phyloP scores from a whole-genome alignment of 2,113 vertebrate genomes.

The Columba janthina region DNA sequence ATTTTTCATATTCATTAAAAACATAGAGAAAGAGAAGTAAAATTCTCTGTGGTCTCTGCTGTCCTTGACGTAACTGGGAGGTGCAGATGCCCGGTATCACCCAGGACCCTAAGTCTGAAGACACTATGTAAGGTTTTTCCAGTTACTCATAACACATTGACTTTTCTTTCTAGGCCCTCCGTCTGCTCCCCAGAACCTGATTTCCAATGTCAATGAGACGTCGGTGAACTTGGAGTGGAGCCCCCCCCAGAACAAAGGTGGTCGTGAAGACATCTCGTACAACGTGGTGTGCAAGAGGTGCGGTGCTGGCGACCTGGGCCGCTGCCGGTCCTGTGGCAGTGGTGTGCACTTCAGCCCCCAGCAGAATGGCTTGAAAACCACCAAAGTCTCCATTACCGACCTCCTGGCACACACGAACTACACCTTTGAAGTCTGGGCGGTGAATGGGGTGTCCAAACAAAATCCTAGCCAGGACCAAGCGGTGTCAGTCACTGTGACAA shows the following conservation, averaged over 20 bases:
- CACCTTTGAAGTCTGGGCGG: constrained; percentile 96
- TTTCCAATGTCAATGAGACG: constrained; percentile 98
- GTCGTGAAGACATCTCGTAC: constrained; percentile 92
- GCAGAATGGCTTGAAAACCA: constrained; percentile 87
- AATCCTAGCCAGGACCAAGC: constrained; percentile 91
- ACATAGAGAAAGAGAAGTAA: neutral
- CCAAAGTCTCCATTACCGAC: constrained; percentile 93
- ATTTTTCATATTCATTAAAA: neutral
- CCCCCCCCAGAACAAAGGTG: constrained; percentile 86
- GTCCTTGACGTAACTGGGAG: neutral
- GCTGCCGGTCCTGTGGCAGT: constrained; percentile 90
- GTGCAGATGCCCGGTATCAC: accelerated
- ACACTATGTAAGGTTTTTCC: neutral
- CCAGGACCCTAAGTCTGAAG: neutral
- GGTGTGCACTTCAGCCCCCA: constrained; percentile 93
- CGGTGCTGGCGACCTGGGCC: constrained; percentile 76
- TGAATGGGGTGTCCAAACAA: constrained; percentile 94
- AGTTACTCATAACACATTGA: neutral
- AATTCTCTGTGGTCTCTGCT: neutral
- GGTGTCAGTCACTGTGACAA: constrained; percentile 94
- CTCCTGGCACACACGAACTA: constrained; percentile 98
- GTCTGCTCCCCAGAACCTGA: constrained; percentile 91
- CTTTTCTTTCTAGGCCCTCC: constrained; percentile 84
- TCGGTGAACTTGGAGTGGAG: constrained; percentile 98
- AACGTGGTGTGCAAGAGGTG: constrained; percentile 94